Conservation (phyloP, 2,113 vertebrate genomes). For the Salvelinus fontinalis region DNA sequence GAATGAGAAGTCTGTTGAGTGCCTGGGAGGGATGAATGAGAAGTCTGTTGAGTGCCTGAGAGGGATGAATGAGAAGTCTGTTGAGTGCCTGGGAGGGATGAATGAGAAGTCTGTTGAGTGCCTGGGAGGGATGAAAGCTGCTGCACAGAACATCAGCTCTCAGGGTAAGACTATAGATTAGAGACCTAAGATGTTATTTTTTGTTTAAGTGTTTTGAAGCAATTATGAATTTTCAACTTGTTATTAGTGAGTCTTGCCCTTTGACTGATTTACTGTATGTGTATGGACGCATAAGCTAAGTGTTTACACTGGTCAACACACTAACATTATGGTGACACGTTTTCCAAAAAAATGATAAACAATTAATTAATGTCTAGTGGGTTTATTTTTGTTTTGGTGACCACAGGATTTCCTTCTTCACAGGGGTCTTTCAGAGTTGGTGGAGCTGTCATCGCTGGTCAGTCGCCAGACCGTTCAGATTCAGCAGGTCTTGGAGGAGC, state of each 20-base stretch:
- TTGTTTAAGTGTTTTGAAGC: too few relatives aligned
- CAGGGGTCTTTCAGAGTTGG: conserved; percentile 60
- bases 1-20: not conserved
- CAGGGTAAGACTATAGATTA: conserved; percentile 46
- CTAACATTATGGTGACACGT: not conserved
- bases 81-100: too few relatives aligned
- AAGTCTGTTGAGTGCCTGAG: too few relatives aligned
- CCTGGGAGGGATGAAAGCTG: conserved; percentile 50
- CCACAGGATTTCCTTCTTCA: not conserved
- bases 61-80: conserved; percentile 18
- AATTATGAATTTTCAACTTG: too few relatives aligned
- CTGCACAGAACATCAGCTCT: conserved; percentile 60
- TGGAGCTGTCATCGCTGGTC: conserved; percentile 73
- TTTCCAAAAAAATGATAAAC: not conserved
- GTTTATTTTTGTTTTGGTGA: not conserved
- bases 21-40: not conserved
- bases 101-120: not conserved
- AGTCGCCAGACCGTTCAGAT: conserved; percentile 72
- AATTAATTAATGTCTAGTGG: not conserved
- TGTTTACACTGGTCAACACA: not conserved
- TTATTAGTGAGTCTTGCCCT: too few relatives aligned
- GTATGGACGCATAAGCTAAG: too few relatives aligned
- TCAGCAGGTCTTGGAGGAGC: conserved; percentile 65
- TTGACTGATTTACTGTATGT: too few relatives aligned
- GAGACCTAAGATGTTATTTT: too few relatives aligned